Evolutionary conservation across 2,888 invertebrate species (phyloP), one percentile per base, ranked within the genome.

Genomic region (Rhopalosiphum nymphaeae): DNA sequence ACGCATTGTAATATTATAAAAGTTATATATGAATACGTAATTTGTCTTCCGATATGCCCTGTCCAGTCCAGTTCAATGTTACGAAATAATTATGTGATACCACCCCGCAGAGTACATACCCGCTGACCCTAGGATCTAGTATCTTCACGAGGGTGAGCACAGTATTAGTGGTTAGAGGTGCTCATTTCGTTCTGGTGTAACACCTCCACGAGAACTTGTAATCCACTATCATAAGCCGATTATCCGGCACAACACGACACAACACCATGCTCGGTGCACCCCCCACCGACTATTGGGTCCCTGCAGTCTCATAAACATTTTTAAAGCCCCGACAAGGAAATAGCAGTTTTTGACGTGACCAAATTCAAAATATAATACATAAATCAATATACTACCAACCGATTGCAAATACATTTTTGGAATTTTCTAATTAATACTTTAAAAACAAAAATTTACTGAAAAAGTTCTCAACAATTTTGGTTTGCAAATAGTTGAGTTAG

Each of bases 201-300:
- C 94, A 67, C 94, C 90, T 94, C 90, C 42, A 36, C 36, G 92
- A 85, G 49, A 49, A 94, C 85, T 94, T 67, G 94, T 94, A 94
- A 94, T 94, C 90, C 94, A 44, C 16, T 67, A 25, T 5, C 86
- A 42, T 90, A 94, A 94, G 94, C 94, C 94, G 94, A 94, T 94
- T 91, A 94, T 88, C 44, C 42, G 85, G n/a, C 46, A 46, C 88
- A 36, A 53, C 78, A 53, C 0, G 29, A 11, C 25, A 67, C 21
- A n/a, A 36, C 36, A 53, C 90, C 86, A n/a, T 36, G 92, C 26
- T 36, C 53, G 36, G 36, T 36, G 29, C 46, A 29, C 86, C 86
- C 46, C 87, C 49, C 21, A 3, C n/a, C 87, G 49, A 16, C 87
- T n/a, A 49, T 13, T n/a, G 53, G 21, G n/a, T 57, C 13, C 29